Conservation (phyloP, 2,888 invertebrate genomes). For the Pandemis corylana region DNA sequence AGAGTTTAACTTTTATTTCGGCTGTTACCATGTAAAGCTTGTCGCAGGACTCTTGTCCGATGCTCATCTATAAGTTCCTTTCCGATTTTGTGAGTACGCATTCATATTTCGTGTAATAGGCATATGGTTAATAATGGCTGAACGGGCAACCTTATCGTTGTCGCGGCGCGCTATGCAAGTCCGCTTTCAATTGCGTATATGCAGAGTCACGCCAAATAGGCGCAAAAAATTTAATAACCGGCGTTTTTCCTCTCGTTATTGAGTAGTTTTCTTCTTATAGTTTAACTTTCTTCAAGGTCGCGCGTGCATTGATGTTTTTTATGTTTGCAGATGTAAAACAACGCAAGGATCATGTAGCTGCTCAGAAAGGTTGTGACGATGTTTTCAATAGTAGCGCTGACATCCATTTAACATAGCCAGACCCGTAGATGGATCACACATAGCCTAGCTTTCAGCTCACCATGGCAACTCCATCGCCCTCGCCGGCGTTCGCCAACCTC, state of each 20-base stretch:
- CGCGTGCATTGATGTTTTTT: conserved; percentile 43
- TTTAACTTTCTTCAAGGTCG: conserved; percentile 39
- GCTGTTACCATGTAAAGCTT: conserved; percentile 75
- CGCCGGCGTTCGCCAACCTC: conserved; percentile 45
- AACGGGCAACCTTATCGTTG: conserved; percentile 59
- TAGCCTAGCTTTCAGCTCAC: conserved; percentile 53
- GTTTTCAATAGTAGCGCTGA: conserved; percentile 66
- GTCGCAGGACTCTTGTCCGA: conserved; percentile 63
- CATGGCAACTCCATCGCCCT: conserved; percentile 60
- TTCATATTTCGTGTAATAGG: conserved; percentile 41
- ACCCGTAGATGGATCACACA: conserved; percentile 73
- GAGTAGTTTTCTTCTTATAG: conserved; percentile 5
- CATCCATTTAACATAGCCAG: conserved; percentile 67
- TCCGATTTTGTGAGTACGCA: conserved; percentile 66
- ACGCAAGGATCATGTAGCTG: conserved; percentile 71
- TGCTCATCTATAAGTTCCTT: conserved; percentile 64
- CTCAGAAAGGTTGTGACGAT: conserved; percentile 59
- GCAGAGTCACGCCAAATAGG: not conserved
- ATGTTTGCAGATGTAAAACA: conserved; percentile 61
- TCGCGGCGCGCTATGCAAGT: conserved; percentile 7
- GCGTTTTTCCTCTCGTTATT: not conserved
- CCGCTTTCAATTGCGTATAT: conserved; percentile 3
- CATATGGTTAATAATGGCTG: conserved; percentile 54
- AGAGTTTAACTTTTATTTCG: conserved; percentile 69
- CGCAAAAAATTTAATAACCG: not conserved